Evolutionary conservation across 2,888 invertebrate species (phyloP).

Genomic region (Hirudinaria manillensis): DNA sequence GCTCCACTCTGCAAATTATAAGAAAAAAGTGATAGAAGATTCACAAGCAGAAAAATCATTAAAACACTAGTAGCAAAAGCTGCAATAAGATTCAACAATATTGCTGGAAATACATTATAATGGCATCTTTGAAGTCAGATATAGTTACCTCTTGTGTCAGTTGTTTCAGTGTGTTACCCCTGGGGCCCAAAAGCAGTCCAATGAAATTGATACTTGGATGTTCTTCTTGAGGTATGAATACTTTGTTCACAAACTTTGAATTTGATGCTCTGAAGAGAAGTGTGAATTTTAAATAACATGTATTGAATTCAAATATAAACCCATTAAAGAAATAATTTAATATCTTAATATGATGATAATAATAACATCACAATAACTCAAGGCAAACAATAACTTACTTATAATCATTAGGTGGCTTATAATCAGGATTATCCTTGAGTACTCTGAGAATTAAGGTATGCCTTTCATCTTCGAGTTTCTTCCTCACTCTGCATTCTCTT

Average conservation of each 20-base stretch:
- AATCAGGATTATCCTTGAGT: conserved; percentile 86
- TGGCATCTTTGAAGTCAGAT: too few relatives aligned
- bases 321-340: neutral
- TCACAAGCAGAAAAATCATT: neutral
- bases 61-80: neutral
- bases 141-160: conserved; percentile 57
- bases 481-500: conserved; percentile 89
- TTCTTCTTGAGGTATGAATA: conserved; percentile 98
- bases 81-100: too few relatives aligned
- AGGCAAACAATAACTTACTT: conserved; percentile 71
- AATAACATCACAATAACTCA: too few relatives aligned
- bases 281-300: too few relatives aligned
- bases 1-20: conserved; percentile 51
- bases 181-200: conserved; percentile 91
- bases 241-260: conserved; percentile 92
- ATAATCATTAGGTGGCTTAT: conserved; percentile 97
- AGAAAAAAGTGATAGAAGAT: neutral
- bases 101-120: neutral
- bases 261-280: conserved; percentile 91
- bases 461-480: conserved; percentile 92
- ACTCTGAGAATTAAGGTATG: conserved; percentile 81
- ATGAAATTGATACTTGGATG: conserved; percentile 99
- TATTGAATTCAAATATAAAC: too few relatives aligned
- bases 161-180: conserved; percentile 90
- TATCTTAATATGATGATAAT: too few relatives aligned